phyloP scores from a whole-genome alignment of 2,888 invertebrate genomes.

The Bursaphelenchus okinawaensis region DNA sequence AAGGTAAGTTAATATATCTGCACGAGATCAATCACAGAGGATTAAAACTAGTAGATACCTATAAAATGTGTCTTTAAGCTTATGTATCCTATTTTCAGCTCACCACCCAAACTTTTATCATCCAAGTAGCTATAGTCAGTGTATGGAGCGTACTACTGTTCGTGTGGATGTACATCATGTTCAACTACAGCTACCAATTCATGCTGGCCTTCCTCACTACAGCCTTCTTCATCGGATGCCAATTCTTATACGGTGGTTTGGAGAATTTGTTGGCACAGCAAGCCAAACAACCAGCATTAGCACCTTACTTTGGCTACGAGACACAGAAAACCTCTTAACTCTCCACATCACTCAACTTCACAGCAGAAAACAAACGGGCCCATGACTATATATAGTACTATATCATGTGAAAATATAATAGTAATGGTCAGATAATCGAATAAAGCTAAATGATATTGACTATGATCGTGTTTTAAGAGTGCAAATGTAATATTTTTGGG shows the following conservation, averaged over 20 bases:
- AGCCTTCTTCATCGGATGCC: constrained; percentile 26
- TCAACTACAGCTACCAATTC: constrained; percentile 22
- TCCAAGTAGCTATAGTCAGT: constrained; percentile 34
- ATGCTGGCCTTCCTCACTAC: constrained; percentile 19
- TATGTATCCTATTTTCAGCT: constrained; percentile 2
- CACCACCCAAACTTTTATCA: not conserved
- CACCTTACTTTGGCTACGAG: constrained; percentile 3
- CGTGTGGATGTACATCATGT: constrained; percentile 43
- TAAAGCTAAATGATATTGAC: too few relatives aligned
- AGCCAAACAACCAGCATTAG: constrained; percentile 1
- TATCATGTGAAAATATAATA: not conserved
- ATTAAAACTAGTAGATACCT: too few relatives aligned
- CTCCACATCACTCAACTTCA: not conserved
- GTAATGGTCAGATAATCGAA: too few relatives aligned
- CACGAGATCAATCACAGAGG: too few relatives aligned
- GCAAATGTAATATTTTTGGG: too few relatives aligned
- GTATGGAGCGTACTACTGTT: constrained; percentile 46
- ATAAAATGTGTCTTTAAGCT: not conserved
- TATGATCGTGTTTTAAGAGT: too few relatives aligned
- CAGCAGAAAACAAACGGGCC: not conserved
- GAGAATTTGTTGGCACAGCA: constrained; percentile 23
- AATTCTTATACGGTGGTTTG: constrained; percentile 41
- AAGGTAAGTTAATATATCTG: constrained; percentile 12
- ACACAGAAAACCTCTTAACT: not conserved
- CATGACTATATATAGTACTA: not conserved